A percentile compares a stretch with the other conserved stretches of the same genome.
Evolutionary conservation across 1,140 invertebrate genomes (phyloP).

Genomic region (Saccostrea echinata): DNA sequence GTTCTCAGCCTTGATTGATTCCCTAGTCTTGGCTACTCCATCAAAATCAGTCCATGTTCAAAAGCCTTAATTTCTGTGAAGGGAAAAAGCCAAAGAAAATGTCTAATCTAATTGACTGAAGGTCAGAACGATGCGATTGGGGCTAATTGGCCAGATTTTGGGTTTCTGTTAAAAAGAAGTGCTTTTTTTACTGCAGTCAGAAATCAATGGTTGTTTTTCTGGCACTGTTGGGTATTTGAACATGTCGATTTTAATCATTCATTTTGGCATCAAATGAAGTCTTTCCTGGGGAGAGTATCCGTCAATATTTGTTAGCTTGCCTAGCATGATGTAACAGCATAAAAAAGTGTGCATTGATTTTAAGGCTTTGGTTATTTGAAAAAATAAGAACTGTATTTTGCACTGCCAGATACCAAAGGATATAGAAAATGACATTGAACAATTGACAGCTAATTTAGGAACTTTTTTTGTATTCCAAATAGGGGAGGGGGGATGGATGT

Average conservation of each 20-base stretch:
- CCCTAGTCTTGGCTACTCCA: neutral
- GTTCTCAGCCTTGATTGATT: neutral
- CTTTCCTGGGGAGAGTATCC: neutral
- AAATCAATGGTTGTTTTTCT: neutral
- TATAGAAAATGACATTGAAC: too few relatives aligned
- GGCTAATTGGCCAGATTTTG: neutral
- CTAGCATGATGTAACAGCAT: neutral
- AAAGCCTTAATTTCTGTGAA: neutral
- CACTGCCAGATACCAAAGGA: too few relatives aligned
- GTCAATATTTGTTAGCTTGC: neutral
- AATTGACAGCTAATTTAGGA: too few relatives aligned
- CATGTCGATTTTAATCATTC: neutral
- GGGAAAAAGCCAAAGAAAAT: neutral
- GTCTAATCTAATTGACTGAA: neutral
- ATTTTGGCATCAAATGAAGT: constrained; percentile 1
- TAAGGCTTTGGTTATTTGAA: neutral
- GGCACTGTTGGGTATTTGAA: neutral
- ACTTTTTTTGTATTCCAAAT: too few relatives aligned
- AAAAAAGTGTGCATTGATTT: neutral
- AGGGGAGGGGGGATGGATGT: too few relatives aligned
- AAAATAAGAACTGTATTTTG: neutral
- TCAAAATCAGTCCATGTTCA: neutral
- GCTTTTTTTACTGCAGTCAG: neutral
- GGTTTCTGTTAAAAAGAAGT: neutral
- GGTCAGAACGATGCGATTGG: neutral